Evolutionary conservation across 2,113 vertebrate genomes (phyloP).

Genomic region (Tor tambroides): DNA sequence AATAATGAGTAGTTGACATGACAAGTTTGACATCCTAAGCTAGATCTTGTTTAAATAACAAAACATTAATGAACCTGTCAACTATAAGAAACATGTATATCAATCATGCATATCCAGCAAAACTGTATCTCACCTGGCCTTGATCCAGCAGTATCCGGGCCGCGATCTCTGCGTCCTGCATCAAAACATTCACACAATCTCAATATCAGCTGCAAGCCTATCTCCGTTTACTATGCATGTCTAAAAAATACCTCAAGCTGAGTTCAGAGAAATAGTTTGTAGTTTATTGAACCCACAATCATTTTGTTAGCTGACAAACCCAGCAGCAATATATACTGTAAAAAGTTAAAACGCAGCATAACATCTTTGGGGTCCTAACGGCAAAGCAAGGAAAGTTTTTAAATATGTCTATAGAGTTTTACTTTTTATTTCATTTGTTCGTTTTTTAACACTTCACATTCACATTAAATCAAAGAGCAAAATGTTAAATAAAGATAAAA

Average conservation of each 20-base stretch:
- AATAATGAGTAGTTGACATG: neutral
- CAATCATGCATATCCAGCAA: neutral
- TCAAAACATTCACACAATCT: neutral
- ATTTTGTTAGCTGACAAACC: neutral
- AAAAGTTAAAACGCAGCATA: neutral
- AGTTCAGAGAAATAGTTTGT: neutral
- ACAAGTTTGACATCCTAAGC: neutral
- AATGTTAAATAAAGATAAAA: no score
- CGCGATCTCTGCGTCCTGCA: slow-evolving; percentile 76
- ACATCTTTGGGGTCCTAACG: no score
- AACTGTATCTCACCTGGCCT: slow-evolving; percentile 69
- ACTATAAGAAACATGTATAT: neutral
- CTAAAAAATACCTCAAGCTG: neutral
- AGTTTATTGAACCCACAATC: neutral
- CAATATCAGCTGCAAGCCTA: neutral
- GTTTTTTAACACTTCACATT: no score
- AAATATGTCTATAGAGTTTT: no score
- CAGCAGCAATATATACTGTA: neutral
- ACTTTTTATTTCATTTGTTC: no score
- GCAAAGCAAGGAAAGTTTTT: no score
- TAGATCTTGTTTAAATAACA: neutral
- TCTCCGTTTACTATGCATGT: neutral
- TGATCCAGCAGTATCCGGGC: slow-evolving; percentile 78
- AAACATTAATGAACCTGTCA: neutral
- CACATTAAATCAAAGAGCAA: no score